Percentiles rank a stretch among this genome's conserved stretches.
phyloP scores from a whole-genome alignment of 2,797 vertebrate genomes.

The Triplophysa bombifrons region DNA sequence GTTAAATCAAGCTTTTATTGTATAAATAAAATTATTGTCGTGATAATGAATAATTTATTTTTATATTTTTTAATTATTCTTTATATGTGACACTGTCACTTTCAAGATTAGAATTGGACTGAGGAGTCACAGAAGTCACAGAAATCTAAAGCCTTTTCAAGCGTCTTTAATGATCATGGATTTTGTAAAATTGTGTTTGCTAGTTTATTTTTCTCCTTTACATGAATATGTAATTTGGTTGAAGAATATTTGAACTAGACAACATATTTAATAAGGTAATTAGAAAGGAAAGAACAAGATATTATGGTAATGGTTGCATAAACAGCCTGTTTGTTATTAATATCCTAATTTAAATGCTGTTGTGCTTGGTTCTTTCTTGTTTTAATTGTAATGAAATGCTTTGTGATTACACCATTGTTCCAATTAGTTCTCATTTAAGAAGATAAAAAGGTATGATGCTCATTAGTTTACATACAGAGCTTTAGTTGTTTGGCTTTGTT shows the following conservation, averaged over 20 bases:
- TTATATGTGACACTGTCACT: not conserved
- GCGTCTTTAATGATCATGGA: not conserved
- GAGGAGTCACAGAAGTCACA: not conserved
- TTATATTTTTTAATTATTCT: not conserved
- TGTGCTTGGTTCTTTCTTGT: conserved; percentile 60
- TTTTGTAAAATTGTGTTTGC: not conserved
- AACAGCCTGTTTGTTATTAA: conserved; percentile 68
- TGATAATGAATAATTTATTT: not conserved
- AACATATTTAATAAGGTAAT: not conserved
- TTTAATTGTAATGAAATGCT: conserved; percentile 65
- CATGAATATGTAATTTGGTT: not conserved
- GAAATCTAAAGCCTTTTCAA: not conserved
- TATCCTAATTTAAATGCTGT: conserved; percentile 60
- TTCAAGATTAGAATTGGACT: not conserved
- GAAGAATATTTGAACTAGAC: not conserved
- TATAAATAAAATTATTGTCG: not conserved
- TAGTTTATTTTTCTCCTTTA: not conserved
- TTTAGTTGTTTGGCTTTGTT: conserved; percentile 59
- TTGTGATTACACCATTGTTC: conserved; percentile 45
- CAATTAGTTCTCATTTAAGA: conserved; percentile 66
- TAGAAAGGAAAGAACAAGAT: conserved; percentile 1
- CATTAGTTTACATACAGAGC: conserved; percentile 47
- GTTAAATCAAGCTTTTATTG: not conserved
- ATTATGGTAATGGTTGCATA: conserved; percentile 54
- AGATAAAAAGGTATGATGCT: conserved; percentile 65